Base-by-base conservation (phyloP, 2,888 invertebrate species). In the Cheilosia variabilis region DNA sequence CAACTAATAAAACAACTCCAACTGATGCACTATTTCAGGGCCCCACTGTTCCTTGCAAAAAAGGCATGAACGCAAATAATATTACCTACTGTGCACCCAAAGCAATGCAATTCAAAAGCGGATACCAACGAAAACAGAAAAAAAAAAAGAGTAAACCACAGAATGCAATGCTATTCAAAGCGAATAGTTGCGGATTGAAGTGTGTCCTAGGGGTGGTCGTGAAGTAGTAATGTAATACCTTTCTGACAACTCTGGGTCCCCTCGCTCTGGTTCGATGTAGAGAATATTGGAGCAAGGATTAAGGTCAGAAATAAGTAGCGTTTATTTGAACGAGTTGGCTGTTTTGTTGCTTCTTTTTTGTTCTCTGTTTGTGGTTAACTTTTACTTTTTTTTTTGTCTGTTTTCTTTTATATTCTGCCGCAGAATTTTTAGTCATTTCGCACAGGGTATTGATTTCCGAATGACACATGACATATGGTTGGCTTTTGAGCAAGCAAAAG, bases 241-340 rank as follows among this genome's bases (percentile, higher is more conserved):
- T 17, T 47, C 47, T 62, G 72, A 9, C 55, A 68, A 22, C 53
- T 50, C 41, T 62, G 17, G n/a, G 55, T 60, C 52, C 58, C 43
- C 63, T 50, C 55, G n/a, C 47, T 27, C n/a, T 47, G 13, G 15
- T 65, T 65, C 58, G 17, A 43, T 47, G 47, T 68, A 71, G 52
- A 62, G 72, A 72, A 86, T 81, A 86, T 77, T 86, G 86, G 81
- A 77, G 68, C 86, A 86, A 81, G 86, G 86, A 86, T 86, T 86
- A 86, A 86, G 86, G 86, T 86, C 86, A 86, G 41, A 80, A 86
- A 81, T 79, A 81, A 81, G 81, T 86, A 72, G 66, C 50, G 58
- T 55, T 77, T 80, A 83, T 81, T 86, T 72, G 71, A 68, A 72
- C 62, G 78, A 52, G 78, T 45, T 50, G n/a, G 6, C 17, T 47